Conservation (phyloP, 2,888 invertebrate species). For the Apamea anceps region DNA sequence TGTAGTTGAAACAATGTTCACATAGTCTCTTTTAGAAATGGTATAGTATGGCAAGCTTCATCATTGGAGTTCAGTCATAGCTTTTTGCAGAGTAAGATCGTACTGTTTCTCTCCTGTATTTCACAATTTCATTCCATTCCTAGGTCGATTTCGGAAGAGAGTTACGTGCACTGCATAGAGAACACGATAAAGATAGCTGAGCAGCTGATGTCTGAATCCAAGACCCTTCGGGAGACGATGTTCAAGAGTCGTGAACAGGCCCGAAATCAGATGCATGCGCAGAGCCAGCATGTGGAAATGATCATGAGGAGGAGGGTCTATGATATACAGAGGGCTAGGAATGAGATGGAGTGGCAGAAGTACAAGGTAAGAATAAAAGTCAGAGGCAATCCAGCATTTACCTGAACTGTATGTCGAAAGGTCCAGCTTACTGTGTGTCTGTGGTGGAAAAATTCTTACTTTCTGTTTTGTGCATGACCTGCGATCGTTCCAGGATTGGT, state of each 20-base stretch:
- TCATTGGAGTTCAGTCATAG: neutral
- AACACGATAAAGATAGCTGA: conserved; percentile 95
- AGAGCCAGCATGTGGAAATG: conserved; percentile 95
- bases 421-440: neutral
- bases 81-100: neutral
- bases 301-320: conserved; percentile 96
- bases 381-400: neutral
- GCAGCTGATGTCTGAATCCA: conserved; percentile 94
- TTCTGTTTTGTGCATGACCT: neutral
- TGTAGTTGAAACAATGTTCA: neutral
- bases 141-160: conserved; percentile 93
- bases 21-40: neutral
- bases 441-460: neutral
- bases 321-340: conserved; percentile 95
- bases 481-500: neutral
- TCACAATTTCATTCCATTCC: neutral
- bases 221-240: conserved; percentile 94
- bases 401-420: neutral
- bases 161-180: conserved; percentile 95
- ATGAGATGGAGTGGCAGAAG: conserved; percentile 97
- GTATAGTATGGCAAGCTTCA: neutral
- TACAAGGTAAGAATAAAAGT: conserved; percentile 77
- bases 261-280: conserved; percentile 94
- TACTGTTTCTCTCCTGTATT: neutral
- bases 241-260: conserved; percentile 95